Evolutionary conservation across 2,797 vertebrate genomes (phyloP), one percentile per base, ranked within the genome.

Genomic region (Myotis daubentonii): DNA sequence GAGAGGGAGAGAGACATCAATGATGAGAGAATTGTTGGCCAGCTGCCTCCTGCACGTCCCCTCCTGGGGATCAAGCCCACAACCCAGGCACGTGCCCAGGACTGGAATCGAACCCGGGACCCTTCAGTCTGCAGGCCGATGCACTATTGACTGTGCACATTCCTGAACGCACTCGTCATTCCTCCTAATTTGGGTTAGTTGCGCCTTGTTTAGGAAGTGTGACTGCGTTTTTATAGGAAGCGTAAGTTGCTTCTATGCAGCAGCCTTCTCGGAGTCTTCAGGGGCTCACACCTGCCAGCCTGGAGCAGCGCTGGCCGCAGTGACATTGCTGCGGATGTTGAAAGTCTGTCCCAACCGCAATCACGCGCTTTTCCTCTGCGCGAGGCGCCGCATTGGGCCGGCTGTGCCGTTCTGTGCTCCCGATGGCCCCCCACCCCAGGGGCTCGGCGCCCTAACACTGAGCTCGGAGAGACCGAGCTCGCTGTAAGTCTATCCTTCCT

Each of bases 161-260:
- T 93, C 93, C 30, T 20, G 41, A 78, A 96, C 76, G 49, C n/a
- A 66, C 33, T 44, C 28, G 53, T 65, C 87, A 2, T 95, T 95
- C 2, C 3, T 57, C 78, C 85, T 93, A 20, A 47, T 84, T 84
- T 87, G 55, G 53, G n/a, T 97, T 51, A 86, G 0, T 83, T 55
- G 70, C 60, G 9, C 44, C 93, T 92, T 80, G 41, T 65, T 95
- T 92, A 68, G 36, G 78, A 92, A 89, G 74, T 70, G 89, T 66
- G 91, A 72, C 55, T 82, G 10, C 22, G 0, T 57, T 95, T 95
- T 97, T 97, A 68, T 38, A 68, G 85, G 8, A 97, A 96, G 20
- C 49, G 41, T 93, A 55, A 87, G 38, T 95, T 93, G 81, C 53
- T 2, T 95, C 55, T 89, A 68, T 70, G 38, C 38, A 90, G 4